A percentile compares a stretch with the other conserved stretches of the same genome.
These are phyloP conservation scores for Myrmophylax atrothorax DNA, from an alignment of 2,113 vertebrate genomes.

Conservation along the genomic window DNA sequence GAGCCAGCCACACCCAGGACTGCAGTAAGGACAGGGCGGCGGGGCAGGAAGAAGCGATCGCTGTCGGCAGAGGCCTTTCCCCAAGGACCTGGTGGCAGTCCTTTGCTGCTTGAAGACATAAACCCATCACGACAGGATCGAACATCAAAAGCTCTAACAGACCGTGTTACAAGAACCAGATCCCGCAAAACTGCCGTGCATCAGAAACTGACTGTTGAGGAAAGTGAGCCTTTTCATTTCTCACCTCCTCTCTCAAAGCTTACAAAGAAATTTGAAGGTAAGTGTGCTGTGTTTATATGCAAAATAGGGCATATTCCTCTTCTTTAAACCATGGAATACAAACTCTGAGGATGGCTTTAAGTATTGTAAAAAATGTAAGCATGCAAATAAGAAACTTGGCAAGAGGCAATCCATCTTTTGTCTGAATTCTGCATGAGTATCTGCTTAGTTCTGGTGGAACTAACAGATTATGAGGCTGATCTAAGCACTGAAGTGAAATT, in stretches of 20 bases:
- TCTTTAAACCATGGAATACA: neutral
- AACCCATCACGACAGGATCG: neutral
- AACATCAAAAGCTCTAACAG: neutral
- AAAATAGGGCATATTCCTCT: neutral
- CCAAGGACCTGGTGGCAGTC: neutral
- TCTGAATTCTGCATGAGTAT: neutral
- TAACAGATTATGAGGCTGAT: neutral
- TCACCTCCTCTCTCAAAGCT: slow-evolving; percentile 78
- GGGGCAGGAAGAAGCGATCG: slow-evolving; percentile 26
- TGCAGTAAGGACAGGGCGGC: neutral
- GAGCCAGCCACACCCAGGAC: neutral
- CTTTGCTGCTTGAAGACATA: neutral
- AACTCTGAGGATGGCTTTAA: neutral
- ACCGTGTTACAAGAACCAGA: slow-evolving; percentile 61
- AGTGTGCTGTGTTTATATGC: neutral
- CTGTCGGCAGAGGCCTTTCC: neutral
- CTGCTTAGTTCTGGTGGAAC: neutral
- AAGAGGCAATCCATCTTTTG: neutral
- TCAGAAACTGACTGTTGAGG: slow-evolving; percentile 43
- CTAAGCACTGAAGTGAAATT: neutral
- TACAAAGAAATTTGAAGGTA: slow-evolving; percentile 83
- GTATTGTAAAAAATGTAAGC: neutral
- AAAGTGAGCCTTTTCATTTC: slow-evolving; percentile 74
- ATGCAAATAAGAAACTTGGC: neutral
- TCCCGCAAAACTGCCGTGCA: slow-evolving; percentile 15